Conservation (phyloP, 2,888 invertebrate genomes). For the Alviniconcha strummeri region DNA sequence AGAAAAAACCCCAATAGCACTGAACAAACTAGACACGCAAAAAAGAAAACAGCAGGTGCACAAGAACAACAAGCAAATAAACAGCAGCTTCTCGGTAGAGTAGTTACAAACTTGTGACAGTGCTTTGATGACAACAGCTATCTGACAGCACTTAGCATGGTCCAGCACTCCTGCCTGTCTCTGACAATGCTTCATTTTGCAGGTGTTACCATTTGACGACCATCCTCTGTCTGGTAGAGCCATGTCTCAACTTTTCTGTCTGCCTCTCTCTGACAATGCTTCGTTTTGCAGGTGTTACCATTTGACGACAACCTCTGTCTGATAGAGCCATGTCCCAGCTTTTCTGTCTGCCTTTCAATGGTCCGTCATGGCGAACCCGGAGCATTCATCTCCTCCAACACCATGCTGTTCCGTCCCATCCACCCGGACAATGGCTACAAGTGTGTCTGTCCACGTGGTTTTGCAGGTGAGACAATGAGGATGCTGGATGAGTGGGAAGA, state of each 20-base stretch:
- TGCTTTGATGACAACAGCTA: too few species aligned
- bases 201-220: conserved; percentile 82
- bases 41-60: too few species aligned
- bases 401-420: conserved; percentile 94
- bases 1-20: too few species aligned
- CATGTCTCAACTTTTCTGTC: too few species aligned
- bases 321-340: conserved; percentile 94
- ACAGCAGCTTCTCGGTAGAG: too few species aligned
- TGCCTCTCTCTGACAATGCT: conserved; percentile 76
- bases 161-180: too few species aligned
- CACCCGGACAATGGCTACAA: conserved; percentile 95
- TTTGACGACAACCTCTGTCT: conserved; percentile 98
- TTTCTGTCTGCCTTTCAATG: conserved; percentile 92
- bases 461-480: conserved; percentile 81
- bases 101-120: too few species aligned
- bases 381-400: conserved; percentile 90
- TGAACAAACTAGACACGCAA: too few species aligned
- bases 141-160: too few species aligned
- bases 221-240: too few species aligned
- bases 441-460: conserved; percentile 92
- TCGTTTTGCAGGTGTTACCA: conserved; percentile 82
- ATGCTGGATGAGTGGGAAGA: neutral
- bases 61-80: too few species aligned
- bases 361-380: conserved; percentile 93
- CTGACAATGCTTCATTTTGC: conserved; percentile 10